phyloP scores from a whole-genome alignment of 1,140 invertebrate genomes.

The Mactra quadrangularis region DNA sequence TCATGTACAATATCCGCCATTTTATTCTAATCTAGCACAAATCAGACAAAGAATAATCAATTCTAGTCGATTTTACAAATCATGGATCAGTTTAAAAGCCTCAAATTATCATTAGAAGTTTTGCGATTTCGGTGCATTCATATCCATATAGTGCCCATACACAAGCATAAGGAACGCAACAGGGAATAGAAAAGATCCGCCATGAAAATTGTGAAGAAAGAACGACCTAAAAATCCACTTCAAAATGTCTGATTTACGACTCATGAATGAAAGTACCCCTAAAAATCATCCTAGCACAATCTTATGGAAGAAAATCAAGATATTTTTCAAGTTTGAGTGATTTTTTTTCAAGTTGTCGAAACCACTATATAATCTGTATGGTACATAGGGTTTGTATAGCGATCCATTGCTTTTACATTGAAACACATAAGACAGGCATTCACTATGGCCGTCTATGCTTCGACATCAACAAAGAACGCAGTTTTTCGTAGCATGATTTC shows the following conservation, averaged over 20 bases:
- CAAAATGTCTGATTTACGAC: constrained; percentile 75
- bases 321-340: constrained; percentile 18
- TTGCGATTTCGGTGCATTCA: neutral
- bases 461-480: constrained; percentile 43
- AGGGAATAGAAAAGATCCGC: constrained; percentile 47
- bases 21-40: constrained; percentile 13
- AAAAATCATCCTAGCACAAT: constrained; percentile 68
- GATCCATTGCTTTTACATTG: constrained; percentile 54
- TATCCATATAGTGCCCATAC: constrained; percentile 34
- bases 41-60: constrained; percentile 36
- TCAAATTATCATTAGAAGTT: neutral
- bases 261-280: constrained; percentile 78
- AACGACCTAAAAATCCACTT: constrained; percentile 79
- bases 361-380: constrained; percentile 67
- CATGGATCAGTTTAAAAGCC: constrained; percentile 3
- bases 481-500: constrained; percentile 9
- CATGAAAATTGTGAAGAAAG: constrained; percentile 68
- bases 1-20: constrained; percentile 56
- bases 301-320: constrained; percentile 24
- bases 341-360: constrained; percentile 48
- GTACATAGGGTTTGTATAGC: constrained; percentile 69
- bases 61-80: constrained; percentile 2
- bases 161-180: constrained; percentile 31
- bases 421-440: constrained; percentile 63
- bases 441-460: constrained; percentile 63